Base-by-base conservation (phyloP, 2,888 invertebrate species). In the Chirona hameri region DNA sequence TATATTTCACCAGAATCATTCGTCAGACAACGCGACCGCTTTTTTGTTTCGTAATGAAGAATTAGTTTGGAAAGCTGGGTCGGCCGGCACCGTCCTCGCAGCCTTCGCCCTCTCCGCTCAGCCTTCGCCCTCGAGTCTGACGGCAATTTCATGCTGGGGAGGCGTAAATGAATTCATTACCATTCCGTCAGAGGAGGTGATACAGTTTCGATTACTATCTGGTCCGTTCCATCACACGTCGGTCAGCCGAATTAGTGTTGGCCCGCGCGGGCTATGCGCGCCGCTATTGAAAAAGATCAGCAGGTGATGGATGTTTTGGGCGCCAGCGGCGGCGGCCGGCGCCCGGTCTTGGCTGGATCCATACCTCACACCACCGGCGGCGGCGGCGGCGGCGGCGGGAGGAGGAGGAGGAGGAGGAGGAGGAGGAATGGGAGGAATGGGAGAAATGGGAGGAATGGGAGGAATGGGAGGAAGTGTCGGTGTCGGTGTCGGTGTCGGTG, bases 41-140 rank as follows among this genome's bases (percentile, higher is more conserved):
- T 76, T 72, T 76, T 76, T 76, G 76, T 76, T 76, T 76, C 76
- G 76, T 76, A 46, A 76, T 46, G 76, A 76, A 76, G 76, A 76
- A 76, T 76, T 46, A 46, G 76, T 76, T 39, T 76, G 39, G 76
- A 46, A 46, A 39, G 31, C 52, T 52, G 24, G 21, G 76, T 24
- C 46, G 76, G 39, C 1, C 76, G 31, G 76, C 10, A 24, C 24
- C 24, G 76, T 1, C 0, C 29, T 31, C 3, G 65, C 4, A 31
- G 7, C 72, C 27, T 31, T 27, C 27, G 29, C 72, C 12, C 29
- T 27, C 27, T 15, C 10, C 72, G 72, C 18, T 60, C 72, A 14
- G 72, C 72, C 65, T 10, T n/a, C n/a, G 15, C 72, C 46, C 21
- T 10, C 24, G 1, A 21, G 10, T 46, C 18, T 15, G 76, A 1